Percentiles rank a stretch among this genome's conserved stretches.
phyloP scores from a whole-genome alignment of 2,797 vertebrate genomes.

The Muraenolepis orangiensis region DNA sequence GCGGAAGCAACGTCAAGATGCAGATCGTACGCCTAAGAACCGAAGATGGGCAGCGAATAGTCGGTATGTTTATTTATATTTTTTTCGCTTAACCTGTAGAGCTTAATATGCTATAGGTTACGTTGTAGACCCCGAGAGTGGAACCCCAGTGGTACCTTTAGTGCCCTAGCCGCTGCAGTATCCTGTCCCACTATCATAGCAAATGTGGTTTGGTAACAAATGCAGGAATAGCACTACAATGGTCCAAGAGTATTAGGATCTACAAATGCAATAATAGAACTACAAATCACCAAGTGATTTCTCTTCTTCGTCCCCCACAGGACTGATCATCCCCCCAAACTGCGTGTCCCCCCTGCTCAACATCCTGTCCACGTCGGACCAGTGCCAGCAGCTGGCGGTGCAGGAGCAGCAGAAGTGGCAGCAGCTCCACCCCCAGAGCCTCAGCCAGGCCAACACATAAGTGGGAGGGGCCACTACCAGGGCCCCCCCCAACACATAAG shows the following conservation, averaged over 20 bases:
- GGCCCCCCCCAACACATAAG: constrained; percentile 50
- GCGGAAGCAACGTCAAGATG: constrained; percentile 95
- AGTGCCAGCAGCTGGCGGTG: constrained; percentile 94
- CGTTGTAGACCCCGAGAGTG: neutral
- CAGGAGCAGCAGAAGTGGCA: constrained; percentile 98
- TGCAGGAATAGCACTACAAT: too few relatives aligned
- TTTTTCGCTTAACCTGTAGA: neutral
- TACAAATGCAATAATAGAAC: neutral
- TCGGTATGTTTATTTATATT: constrained; percentile 74
- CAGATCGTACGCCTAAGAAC: constrained; percentile 94
- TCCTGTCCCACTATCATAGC: neutral
- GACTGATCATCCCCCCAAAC: constrained; percentile 97
- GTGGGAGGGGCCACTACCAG: constrained; percentile 30
- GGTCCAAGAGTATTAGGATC: too few relatives aligned
- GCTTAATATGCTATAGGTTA: neutral
- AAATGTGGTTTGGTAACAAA: neutral
- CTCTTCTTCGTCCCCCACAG: constrained; percentile 59
- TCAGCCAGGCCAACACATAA: constrained; percentile 86
- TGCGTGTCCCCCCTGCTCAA: constrained; percentile 90
- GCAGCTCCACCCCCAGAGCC: constrained; percentile 97
- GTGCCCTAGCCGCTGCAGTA: too few relatives aligned
- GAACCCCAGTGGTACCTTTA: neutral
- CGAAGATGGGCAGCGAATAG: constrained; percentile 95
- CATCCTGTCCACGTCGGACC: constrained; percentile 95
- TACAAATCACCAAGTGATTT: neutral